Percentiles rank a stretch among this genome's conserved stretches.
These are phyloP conservation scores for Cochlearius cochlearius DNA, from an alignment of 2,113 vertebrate species.

Conservation along the genomic window DNA sequence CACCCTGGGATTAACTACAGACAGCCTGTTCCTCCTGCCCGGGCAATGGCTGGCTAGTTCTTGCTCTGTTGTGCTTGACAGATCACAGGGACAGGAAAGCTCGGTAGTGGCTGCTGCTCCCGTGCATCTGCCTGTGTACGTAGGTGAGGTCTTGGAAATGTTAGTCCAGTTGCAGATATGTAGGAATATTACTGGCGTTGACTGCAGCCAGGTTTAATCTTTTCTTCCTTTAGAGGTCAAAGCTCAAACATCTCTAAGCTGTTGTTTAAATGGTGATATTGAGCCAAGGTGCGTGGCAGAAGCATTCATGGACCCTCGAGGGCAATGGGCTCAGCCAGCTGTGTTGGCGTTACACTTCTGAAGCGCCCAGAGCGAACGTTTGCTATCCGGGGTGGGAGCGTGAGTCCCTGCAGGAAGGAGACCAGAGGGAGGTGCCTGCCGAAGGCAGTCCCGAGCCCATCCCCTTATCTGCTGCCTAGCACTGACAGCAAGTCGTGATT, in stretches of 20 bases:
- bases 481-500: neutral
- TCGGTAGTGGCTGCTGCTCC: neutral
- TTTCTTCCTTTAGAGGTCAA: neutral
- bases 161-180: neutral
- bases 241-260: neutral
- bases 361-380: neutral
- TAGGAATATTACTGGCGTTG: neutral
- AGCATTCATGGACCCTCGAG: neutral
- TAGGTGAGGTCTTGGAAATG: neutral
- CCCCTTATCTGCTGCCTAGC: neutral
- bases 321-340: neutral
- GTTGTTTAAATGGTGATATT: neutral
- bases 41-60: conserved; percentile 39
- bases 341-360: rapidly evolving
- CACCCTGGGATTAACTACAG: conserved; percentile 44
- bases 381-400: neutral
- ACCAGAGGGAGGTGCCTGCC: neutral
- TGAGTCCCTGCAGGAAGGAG: neutral
- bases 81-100: neutral
- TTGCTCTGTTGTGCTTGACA: neutral
- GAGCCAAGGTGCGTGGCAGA: neutral
- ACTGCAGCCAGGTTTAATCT: neutral
- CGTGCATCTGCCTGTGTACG: neutral
- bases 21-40: conserved; percentile 25
- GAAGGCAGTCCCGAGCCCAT: neutral